Percentiles rank a stretch among this genome's conserved stretches.
Evolutionary conservation across 2,797 vertebrate species (phyloP).

Genomic region (Brachyrhaphis roseni): DNA sequence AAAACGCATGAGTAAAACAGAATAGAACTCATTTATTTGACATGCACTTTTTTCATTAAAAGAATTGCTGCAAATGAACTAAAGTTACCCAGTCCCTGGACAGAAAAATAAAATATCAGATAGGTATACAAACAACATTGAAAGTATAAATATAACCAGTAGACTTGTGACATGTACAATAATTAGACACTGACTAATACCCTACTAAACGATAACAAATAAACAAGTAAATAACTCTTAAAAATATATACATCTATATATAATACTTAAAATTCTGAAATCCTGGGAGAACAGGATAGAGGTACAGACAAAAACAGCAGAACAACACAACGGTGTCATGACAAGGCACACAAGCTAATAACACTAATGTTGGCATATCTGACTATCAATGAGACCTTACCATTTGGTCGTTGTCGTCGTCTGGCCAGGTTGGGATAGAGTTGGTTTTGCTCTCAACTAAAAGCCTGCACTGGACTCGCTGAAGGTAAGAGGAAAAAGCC

Average conservation of each 20-base stretch:
- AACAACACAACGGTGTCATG: background rate
- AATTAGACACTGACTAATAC: no score
- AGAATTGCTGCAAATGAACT: background rate
- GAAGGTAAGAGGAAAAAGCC: slow-evolving; percentile 94
- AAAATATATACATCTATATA: no score
- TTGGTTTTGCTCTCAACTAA: slow-evolving; percentile 82
- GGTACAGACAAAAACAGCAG: background rate
- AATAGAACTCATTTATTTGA: slow-evolving; percentile 14
- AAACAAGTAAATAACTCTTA: background rate
- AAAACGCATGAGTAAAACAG: background rate
- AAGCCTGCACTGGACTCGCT: slow-evolving; percentile 90
- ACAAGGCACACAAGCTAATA: background rate
- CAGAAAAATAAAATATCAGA: background rate
- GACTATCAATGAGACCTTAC: slow-evolving; percentile 67
- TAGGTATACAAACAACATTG: background rate
- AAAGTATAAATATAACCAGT: background rate
- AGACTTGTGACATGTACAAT: background rate
- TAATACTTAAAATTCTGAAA: background rate
- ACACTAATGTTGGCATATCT: background rate
- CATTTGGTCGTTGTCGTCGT: slow-evolving; percentile 93
- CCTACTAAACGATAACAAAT: background rate
- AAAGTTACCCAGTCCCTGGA: background rate
- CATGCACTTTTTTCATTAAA: background rate
- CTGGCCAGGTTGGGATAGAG: slow-evolving; percentile 81
- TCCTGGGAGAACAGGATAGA: background rate